Percentiles rank a stretch among this genome's conserved stretches.
Evolutionary conservation across 2,797 vertebrate species (phyloP).

Genomic region (Botia almorhae): DNA sequence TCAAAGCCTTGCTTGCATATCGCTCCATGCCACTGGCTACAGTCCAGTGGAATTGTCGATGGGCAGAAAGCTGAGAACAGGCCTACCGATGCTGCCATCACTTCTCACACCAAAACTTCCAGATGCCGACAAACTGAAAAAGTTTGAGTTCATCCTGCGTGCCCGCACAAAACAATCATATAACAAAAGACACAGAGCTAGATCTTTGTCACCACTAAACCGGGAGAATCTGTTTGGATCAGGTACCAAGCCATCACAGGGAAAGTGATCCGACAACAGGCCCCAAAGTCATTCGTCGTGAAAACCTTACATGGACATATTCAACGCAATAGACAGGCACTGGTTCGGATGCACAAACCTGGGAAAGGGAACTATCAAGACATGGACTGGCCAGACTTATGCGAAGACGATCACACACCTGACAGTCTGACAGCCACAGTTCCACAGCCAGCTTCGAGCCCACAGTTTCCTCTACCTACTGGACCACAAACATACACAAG

Average conservation of each 20-base stretch:
- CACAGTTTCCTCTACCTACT: neutral
- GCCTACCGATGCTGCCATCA: slow-evolving; percentile 11
- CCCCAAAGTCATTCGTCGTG: neutral
- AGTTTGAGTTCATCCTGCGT: too few species aligned
- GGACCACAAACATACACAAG: too few species aligned
- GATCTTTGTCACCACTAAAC: neutral
- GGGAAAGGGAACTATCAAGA: neutral
- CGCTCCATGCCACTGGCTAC: neutral
- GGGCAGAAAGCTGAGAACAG: slow-evolving; percentile 21
- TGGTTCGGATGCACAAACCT: neutral
- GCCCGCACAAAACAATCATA: too few species aligned
- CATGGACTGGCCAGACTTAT: neutral
- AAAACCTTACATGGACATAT: neutral
- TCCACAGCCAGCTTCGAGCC: neutral
- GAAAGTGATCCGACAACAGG: neutral
- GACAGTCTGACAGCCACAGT: neutral
- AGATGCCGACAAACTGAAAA: neutral
- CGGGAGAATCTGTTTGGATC: slow-evolving; percentile 2
- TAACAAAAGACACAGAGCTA: neutral
- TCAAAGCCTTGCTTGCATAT: slow-evolving; percentile 39
- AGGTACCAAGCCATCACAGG: neutral
- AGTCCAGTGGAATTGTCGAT: slow-evolving; percentile 26
- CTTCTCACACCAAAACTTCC: neutral
- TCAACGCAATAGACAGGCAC: neutral
- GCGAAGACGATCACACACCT: neutral